Evolutionary conservation across 2,888 invertebrate species (phyloP), one percentile per base, ranked within the genome.

Genomic region (Troides oblongomaculatus): DNA sequence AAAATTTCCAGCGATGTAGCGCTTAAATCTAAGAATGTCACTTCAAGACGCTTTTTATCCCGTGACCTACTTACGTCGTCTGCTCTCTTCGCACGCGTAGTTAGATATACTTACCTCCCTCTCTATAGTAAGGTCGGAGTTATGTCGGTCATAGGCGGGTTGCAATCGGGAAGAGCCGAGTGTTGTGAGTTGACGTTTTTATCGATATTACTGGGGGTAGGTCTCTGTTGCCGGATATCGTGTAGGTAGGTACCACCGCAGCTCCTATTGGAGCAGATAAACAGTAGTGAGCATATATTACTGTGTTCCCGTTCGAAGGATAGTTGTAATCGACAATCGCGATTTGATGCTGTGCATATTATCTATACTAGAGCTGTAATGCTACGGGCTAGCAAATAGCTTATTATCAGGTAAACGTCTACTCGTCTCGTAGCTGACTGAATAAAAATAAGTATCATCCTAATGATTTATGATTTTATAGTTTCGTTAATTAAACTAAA

Each of bases 121-220:
- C 64, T 87, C 83, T 76, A 74, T 82, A 79, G 84, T 88, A 90
- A 90, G 90, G 90, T 90, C 89, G 89, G 78, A 80, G 78, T 83
- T 87, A 91, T 88, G 86, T 90, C 90, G 90, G 90, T 89, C 90
- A 90, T 84, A 85, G 81, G 83, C 81, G 84, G 83, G 85, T 88
- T 87, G 85, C 85, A 84, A 86, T 88, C 85, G 85, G 87, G 85
- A 87, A 85, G 83, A 83, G 81, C 81, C 30, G 21, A 87, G 83
- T 78, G 87, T 74, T 78, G 85, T 70, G 18, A 43, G 39, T 63
- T 66, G 68, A 23, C 7, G 18, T 68, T 71, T 69, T 62, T 74
- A 71, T 76, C 75, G 74, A 73, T 74, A 63, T 64, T 56, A 61
- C 46, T 46, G 14, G 46, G 12, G 46, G 12, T 46, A 46, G 46